A percentile compares a stretch with the other conserved stretches of the same genome.
phyloP scores from a whole-genome alignment of 2,113 vertebrate species.

The Chaenocephalus aceratus region DNA sequence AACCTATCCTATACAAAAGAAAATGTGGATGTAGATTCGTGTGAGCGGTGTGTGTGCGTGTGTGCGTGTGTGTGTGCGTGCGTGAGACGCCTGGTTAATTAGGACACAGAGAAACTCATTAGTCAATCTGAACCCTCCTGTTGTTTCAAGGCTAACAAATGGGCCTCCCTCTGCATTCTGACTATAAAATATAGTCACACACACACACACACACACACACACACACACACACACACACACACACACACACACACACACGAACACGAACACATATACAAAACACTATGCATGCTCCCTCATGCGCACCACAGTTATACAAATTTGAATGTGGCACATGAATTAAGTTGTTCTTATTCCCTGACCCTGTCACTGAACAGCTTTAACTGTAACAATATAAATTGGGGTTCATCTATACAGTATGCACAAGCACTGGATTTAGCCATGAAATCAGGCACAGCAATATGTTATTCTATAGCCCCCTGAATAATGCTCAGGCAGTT shows the following conservation, averaged over 20 bases:
- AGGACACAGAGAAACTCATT: slow-evolving; percentile 88
- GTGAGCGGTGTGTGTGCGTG: slow-evolving; percentile 22
- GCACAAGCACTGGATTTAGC: slow-evolving; percentile 66
- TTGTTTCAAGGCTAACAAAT: slow-evolving; percentile 85
- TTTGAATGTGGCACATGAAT: slow-evolving; percentile 78
- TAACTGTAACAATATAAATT: slow-evolving; percentile 78
- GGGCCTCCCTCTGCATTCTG: slow-evolving; percentile 76
- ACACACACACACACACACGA: slow-evolving; percentile 18
- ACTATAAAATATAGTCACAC: slow-evolving; percentile 78
- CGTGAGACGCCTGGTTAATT: slow-evolving; percentile 83
- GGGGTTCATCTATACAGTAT: slow-evolving; percentile 69
- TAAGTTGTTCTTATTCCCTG: slow-evolving; percentile 75
- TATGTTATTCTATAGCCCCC: slow-evolving; percentile 66
- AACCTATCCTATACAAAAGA: slow-evolving; percentile 72
- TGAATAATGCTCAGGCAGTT: slow-evolving; percentile 52
- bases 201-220: slow-evolving; percentile 28
- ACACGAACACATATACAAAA: slow-evolving; percentile 37
- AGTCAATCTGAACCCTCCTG: slow-evolving; percentile 86
- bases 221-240: slow-evolving; percentile 10
- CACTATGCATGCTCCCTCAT: slow-evolving; percentile 46
- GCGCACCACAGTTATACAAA: slow-evolving; percentile 72
- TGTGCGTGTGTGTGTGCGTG: slow-evolving; percentile 44
- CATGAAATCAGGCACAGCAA: slow-evolving; percentile 62
- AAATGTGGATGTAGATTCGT: slow-evolving; percentile 43
- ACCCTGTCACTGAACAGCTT: slow-evolving; percentile 77